A percentile compares a stretch with the other conserved stretches of the same genome.
phyloP scores from a whole-genome alignment of 1,140 invertebrate genomes.

The Hermetia illucens region DNA sequence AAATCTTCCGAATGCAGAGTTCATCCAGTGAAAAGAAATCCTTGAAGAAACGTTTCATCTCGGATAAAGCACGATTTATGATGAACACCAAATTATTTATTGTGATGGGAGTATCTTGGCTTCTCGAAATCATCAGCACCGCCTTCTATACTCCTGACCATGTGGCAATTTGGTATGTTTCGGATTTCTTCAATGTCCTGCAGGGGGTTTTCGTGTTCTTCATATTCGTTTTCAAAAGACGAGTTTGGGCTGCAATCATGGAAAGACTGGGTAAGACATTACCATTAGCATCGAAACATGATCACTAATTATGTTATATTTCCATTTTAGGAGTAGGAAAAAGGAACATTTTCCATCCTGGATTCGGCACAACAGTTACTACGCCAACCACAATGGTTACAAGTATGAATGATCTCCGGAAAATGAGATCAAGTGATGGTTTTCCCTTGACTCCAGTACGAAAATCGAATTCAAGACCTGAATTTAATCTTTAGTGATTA shows the following conservation, averaged over 20 bases:
- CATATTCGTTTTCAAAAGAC: conserved; percentile 46
- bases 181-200: conserved; percentile 44
- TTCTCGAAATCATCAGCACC: conserved; percentile 46
- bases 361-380: too few relatives aligned
- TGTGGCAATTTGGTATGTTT: conserved; percentile 36
- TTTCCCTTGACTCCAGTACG: too few relatives aligned
- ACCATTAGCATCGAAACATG: too few relatives aligned
- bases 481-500: too few relatives aligned
- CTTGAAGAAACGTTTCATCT: conserved; percentile 38
- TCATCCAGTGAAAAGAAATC: conserved; percentile 32
- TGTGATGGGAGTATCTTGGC: conserved; percentile 61
- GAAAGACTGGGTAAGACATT: conserved; percentile 36
- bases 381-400: too few relatives aligned
- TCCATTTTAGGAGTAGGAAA: too few relatives aligned
- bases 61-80: conserved; percentile 47
- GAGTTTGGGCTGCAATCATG: conserved; percentile 37
- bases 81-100: conserved; percentile 58
- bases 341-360: too few relatives aligned
- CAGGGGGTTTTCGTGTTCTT: conserved; percentile 49
- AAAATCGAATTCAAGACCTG: too few relatives aligned
- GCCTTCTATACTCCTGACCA: conserved; percentile 31
- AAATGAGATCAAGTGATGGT: too few relatives aligned
- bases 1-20: conserved; percentile 45
- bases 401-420: too few relatives aligned
- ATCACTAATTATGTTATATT: too few relatives aligned